phyloP scores from a whole-genome alignment of 1,140 invertebrate genomes.

The Lucilia sericata region DNA sequence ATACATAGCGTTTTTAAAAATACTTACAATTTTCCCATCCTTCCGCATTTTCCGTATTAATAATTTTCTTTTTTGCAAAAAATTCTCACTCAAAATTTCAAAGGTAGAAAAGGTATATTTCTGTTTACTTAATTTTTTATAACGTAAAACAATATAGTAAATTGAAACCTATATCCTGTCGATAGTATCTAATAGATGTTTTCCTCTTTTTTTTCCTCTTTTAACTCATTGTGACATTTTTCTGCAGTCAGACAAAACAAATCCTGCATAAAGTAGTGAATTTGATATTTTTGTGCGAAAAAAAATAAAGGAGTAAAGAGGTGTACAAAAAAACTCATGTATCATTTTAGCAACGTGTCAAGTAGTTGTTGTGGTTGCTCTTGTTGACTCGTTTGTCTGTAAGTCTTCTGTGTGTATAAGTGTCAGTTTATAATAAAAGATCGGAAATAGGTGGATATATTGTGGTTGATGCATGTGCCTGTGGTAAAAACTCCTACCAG shows the following conservation, averaged over 20 bases:
- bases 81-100: no score
- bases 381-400: neutral
- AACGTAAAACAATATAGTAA: neutral
- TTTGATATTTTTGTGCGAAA: neutral
- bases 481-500: neutral
- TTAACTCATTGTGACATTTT: neutral
- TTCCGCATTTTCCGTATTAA: no score
- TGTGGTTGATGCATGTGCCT: constrained; percentile 28
- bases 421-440: constrained; percentile 4
- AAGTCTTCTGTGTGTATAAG: neutral
- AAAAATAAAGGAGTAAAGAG: neutral
- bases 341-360: constrained; percentile 16
- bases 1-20: no score
- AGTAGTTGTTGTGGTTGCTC: constrained; percentile 15
- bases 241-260: neutral
- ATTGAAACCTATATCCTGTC: neutral
- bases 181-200: neutral
- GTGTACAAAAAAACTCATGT: neutral
- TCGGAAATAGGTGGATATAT: constrained; percentile 29
- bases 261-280: neutral
- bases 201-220: neutral
- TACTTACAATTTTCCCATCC: no score
- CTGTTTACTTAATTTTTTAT: no score
- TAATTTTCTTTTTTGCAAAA: no score
- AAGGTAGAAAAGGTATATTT: no score